These are phyloP conservation scores for Rhegmatorhina hoffmannsi DNA, from an alignment of 2,113 vertebrate species.

Conservation along the genomic window DNA sequence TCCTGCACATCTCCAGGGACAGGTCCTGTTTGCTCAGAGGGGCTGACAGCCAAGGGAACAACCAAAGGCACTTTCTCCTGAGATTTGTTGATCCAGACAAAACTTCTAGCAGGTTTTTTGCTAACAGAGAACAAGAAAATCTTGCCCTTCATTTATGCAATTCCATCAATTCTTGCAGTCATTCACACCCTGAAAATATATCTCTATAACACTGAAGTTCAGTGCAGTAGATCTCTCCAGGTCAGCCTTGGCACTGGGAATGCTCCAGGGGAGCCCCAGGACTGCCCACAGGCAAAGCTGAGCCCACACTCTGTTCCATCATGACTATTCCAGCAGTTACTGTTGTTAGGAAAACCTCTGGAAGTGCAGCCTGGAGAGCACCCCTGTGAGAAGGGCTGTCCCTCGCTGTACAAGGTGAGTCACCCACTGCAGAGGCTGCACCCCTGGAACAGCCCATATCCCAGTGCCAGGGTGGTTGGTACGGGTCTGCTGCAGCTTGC, in stretches of 20 bases:
- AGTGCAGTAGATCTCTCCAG: neutral
- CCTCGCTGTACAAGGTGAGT: fast-evolving
- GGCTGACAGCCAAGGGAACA: neutral
- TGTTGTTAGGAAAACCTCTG: neutral
- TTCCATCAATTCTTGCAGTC: neutral
- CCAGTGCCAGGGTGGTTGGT: neutral
- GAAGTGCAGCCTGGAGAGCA: neutral
- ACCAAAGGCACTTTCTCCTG: neutral
- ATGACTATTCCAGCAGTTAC: neutral
- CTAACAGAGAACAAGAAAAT: neutral
- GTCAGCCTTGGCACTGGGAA: neutral
- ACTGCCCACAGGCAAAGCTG: neutral
- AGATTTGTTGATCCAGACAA: neutral
- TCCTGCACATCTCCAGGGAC: neutral
- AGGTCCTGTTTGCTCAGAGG: neutral
- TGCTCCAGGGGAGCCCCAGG: fast-evolving
- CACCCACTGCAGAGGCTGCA: neutral
- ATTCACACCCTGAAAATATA: neutral
- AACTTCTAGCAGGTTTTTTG: neutral
- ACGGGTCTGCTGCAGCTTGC: neutral
- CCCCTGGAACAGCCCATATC: fast-evolving
- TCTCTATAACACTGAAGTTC: neutral
- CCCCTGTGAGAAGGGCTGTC: neutral
- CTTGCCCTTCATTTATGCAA: neutral
- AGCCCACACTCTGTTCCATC: neutral